These are phyloP conservation scores for Plutomurus gul DNA, from an alignment of 1,140 invertebrate genomes.

Conservation along the genomic window DNA sequence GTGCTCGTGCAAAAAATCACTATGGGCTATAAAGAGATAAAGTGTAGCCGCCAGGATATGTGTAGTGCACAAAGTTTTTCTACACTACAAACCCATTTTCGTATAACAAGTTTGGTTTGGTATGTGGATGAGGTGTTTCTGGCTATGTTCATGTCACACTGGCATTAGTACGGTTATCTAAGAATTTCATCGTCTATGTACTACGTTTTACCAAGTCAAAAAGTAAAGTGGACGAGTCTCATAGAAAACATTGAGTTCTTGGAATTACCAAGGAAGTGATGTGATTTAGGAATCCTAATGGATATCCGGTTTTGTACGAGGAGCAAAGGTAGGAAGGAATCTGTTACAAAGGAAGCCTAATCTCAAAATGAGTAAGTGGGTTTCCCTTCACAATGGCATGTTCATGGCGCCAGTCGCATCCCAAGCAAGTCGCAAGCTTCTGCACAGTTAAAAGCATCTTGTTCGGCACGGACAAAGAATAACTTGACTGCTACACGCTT, in stretches of 20 bases:
- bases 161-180: background rate
- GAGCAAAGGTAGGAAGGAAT: constrained; percentile 22
- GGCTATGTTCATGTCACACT: background rate
- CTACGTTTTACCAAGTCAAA: background rate
- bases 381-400: constrained; percentile 40
- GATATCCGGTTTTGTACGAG: constrained; percentile 24
- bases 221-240: constrained; percentile 19
- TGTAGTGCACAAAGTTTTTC: no score
- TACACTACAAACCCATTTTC: no score
- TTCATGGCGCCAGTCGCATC: constrained; percentile 33
- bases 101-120: no score
- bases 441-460: background rate
- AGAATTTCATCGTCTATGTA: constrained; percentile 9
- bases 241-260: constrained; percentile 30
- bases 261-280: constrained; percentile 29
- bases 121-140: no score
- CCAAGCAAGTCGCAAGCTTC: background rate
- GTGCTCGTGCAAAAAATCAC: no score
- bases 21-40: no score
- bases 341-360: constrained; percentile 25
- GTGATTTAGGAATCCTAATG: constrained; percentile 35
- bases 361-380: constrained; percentile 38
- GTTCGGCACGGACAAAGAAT: background rate
- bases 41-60: no score
- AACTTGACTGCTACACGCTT: background rate